These are phyloP conservation scores for Glaucopsyche alexis DNA, from an alignment of 2,888 invertebrate genomes.

Conservation along the genomic window DNA sequence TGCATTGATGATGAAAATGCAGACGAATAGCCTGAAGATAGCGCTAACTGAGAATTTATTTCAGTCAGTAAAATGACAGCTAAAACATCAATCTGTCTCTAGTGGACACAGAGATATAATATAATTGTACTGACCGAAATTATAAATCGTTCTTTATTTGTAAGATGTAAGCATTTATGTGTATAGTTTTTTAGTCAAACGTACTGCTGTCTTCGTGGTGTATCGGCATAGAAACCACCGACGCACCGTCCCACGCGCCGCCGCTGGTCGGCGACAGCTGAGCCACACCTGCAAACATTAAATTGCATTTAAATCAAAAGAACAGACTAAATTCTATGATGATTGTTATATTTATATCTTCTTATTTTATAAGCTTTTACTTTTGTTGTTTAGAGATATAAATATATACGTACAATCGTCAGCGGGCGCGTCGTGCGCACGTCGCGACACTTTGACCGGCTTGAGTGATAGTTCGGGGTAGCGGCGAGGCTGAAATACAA, in stretches of 20 bases:
- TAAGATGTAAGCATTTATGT: no score
- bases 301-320: not conserved
- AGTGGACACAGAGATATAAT: no score
- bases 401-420: constrained; percentile 21
- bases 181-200: not conserved
- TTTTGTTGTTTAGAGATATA: not conserved
- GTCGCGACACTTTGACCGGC: constrained; percentile 87
- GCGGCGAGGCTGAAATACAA: constrained; percentile 83
- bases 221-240: constrained; percentile 60
- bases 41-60: no score
- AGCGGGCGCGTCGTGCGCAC: constrained; percentile 47
- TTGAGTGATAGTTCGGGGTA: constrained; percentile 93
- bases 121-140: no score
- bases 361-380: no score
- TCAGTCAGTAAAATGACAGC: no score
- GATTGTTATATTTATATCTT: no score
- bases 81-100: no score
- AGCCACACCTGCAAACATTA: constrained; percentile 55
- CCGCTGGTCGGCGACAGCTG: constrained; percentile 66
- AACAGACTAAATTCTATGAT: no score
- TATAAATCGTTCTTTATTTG: no score
- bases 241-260: constrained; percentile 60
- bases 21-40: no score
- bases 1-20: no score
- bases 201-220: constrained; percentile 58